These are phyloP conservation scores for Dynastes hyllus DNA, from an alignment of 2,888 invertebrate species.

Conservation along the genomic window DNA sequence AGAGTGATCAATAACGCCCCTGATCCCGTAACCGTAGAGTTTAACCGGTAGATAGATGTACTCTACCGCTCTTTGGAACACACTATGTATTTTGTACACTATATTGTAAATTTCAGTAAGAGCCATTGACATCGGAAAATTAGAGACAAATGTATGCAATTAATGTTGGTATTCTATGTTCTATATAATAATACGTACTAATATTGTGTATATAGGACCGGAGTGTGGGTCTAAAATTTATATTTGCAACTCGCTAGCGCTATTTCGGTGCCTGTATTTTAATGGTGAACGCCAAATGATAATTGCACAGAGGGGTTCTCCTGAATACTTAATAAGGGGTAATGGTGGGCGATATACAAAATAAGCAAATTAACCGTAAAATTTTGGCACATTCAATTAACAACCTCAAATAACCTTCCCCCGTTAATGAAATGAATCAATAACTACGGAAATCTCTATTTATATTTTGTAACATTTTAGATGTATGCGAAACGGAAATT, in stretches of 20 bases:
- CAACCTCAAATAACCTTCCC: slow-evolving; percentile 20
- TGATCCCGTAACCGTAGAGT: too few species aligned
- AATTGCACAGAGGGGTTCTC: slow-evolving; percentile 1
- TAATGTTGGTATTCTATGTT: too few species aligned
- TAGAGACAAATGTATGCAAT: too few species aligned
- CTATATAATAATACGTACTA: too few species aligned
- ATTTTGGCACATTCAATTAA: slow-evolving; percentile 35
- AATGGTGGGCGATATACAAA: not conserved
- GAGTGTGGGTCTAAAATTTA: not conserved
- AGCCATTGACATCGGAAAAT: too few species aligned
- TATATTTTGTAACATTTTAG: slow-evolving; percentile 7
- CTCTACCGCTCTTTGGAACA: too few species aligned
- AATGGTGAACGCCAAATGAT: slow-evolving; percentile 4
- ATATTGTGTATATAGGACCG: too few species aligned
- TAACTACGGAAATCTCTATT: slow-evolving; percentile 11
- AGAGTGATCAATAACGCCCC: too few species aligned
- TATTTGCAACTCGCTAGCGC: not conserved
- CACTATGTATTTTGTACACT: too few species aligned
- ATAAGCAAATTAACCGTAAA: slow-evolving; percentile 23
- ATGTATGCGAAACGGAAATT: not conserved
- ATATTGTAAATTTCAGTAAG: too few species aligned
- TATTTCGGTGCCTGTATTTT: not conserved
- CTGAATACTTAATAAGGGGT: slow-evolving; percentile 21
- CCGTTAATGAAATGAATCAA: slow-evolving; percentile 6
- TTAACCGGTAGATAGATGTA: too few species aligned